A percentile compares a stretch with the other conserved stretches of the same genome.
Conservation (phyloP, 2,888 invertebrate genomes). For the Oscheius onirici region DNA sequence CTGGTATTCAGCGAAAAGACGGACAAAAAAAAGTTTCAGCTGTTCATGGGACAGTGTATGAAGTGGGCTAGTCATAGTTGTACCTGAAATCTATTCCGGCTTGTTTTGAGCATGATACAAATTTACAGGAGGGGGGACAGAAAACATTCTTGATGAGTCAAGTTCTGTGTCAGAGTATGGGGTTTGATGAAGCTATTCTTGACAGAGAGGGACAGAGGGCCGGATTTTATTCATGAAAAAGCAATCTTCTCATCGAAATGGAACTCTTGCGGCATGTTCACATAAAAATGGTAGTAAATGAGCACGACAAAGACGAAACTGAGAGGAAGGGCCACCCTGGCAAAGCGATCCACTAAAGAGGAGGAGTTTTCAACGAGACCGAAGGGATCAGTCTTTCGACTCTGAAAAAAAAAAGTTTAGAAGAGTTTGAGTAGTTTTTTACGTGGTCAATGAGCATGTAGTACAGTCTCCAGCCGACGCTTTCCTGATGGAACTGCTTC, state of each 20-base stretch:
- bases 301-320: conserved; percentile 82
- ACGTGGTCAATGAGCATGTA: conserved; percentile 61
- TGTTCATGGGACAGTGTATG: no score
- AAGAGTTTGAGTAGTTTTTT: neutral
- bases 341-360: conserved; percentile 45
- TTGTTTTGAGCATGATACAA: no score
- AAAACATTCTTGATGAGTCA: no score
- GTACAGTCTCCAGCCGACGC: conserved; percentile 60
- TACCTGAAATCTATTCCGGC: no score
- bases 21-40: no score
- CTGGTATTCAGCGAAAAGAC: no score
- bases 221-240: neutral
- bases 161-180: no score
- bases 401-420: conserved; percentile 32
- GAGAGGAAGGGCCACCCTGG: conserved; percentile 81
- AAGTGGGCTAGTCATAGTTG: no score
- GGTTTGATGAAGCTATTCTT: no score
- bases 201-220: no score
- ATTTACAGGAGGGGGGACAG: no score
- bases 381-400: conserved; percentile 54
- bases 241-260: conserved; percentile 46
- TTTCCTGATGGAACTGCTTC: conserved; percentile 54
- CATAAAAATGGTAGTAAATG: conserved; percentile 80
- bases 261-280: conserved; percentile 48
- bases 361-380: conserved; percentile 53